A percentile compares a stretch with the other conserved stretches of the same genome.
These are phyloP conservation scores for Drosophila parabipectinata DNA, from an alignment of 1,140 invertebrate species.

Conservation along the genomic window DNA sequence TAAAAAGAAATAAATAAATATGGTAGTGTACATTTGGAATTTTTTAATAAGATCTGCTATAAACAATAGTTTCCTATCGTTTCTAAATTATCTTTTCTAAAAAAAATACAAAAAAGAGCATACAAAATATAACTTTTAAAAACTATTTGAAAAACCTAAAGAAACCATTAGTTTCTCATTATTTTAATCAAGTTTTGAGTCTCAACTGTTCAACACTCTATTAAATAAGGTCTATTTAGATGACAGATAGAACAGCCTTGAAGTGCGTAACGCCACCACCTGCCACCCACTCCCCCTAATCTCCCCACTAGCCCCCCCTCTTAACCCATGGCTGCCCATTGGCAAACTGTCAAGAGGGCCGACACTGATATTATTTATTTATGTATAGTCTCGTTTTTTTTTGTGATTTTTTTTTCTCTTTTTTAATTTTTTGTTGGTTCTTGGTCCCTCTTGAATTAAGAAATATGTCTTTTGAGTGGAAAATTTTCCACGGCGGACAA, in stretches of 20 bases:
- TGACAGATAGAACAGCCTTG: conserved; percentile 21
- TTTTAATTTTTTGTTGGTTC: conserved; percentile 1
- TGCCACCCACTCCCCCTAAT: no score
- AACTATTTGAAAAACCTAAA: background rate
- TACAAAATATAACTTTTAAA: background rate
- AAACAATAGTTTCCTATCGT: background rate
- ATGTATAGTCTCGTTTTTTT: conserved; percentile 14
- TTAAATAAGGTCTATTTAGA: conserved; percentile 1
- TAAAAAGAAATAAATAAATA: no score
- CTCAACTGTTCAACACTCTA: background rate
- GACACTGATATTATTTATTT: conserved; percentile 46
- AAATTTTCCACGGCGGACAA: conserved; percentile 57
- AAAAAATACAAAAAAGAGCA: background rate
- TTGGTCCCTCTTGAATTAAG: conserved; percentile 39
- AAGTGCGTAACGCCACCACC: conserved; percentile 22
- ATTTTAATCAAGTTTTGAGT: background rate
- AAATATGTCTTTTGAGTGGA: conserved; percentile 56
- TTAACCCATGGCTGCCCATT: conserved; percentile 22
- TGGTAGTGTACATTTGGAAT: no score
- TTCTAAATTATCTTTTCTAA: background rate
- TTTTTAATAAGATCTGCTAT: no score
- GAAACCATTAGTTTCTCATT: background rate
- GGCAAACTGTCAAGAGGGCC: conserved; percentile 38
- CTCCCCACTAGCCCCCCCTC: background rate
- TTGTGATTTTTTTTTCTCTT: background rate